A percentile compares a stretch with the other conserved stretches of the same genome.
Conservation (phyloP, 30 jellyfish, hydroid and myxozoan genomes). For the Catostylus mosaicus region DNA sequence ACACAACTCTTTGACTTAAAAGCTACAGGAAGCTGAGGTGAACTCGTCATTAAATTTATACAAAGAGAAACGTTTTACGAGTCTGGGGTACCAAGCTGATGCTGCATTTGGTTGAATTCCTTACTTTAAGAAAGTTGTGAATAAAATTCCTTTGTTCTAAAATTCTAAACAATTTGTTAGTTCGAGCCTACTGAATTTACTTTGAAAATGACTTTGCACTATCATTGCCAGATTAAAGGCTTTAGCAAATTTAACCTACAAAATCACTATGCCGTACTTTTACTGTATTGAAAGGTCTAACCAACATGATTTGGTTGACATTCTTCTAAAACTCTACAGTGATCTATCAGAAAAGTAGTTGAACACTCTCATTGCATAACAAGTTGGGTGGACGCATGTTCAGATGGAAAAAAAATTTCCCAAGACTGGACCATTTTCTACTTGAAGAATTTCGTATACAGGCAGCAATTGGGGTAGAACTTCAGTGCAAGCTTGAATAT, state of each 20-base stretch:
- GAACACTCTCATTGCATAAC: neutral
- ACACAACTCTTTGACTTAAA: no score
- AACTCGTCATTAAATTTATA: no score
- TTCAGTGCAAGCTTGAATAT: neutral
- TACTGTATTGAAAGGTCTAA: neutral
- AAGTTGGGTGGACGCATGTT: neutral
- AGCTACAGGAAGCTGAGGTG: no score
- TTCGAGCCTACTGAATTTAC: neutral
- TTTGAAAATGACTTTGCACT: neutral
- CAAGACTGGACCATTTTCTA: neutral
- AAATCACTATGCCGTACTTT: neutral
- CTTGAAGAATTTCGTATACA: neutral
- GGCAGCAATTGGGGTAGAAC: neutral
- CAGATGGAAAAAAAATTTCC: neutral
- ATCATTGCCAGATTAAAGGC: neutral
- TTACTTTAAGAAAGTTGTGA: neutral
- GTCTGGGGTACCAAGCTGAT: neutral
- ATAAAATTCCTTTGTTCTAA: neutral
- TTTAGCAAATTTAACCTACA: neutral
- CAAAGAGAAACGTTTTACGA: neutral
- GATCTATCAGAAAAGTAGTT: neutral
- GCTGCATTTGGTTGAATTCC: neutral
- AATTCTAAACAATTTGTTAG: neutral
- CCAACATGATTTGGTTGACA: neutral
- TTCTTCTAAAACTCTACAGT: neutral